phyloP scores from a whole-genome alignment of 2,113 vertebrate species.

The Cebidichthys violaceus region DNA sequence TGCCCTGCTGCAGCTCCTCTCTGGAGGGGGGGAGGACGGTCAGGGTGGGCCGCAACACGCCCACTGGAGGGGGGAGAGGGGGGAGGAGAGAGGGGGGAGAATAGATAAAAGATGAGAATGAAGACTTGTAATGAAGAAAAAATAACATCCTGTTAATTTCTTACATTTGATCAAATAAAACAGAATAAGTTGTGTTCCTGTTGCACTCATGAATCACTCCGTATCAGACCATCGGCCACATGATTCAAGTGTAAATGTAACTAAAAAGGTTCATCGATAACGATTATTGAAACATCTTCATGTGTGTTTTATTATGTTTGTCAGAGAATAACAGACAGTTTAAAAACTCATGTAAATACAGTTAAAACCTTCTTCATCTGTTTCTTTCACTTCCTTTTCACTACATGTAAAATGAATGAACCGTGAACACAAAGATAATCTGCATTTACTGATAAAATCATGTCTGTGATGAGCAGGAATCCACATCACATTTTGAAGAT shows the following conservation, averaged over 20 bases:
- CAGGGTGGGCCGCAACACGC: conserved; percentile 57
- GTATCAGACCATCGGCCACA: no score
- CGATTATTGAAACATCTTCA: no score
- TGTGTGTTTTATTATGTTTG: no score
- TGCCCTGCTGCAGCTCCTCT: conserved; percentile 53
- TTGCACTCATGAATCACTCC: conserved; percentile 1
- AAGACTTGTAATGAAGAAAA: neutral
- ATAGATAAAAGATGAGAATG: neutral
- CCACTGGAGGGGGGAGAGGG: no score
- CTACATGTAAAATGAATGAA: neutral
- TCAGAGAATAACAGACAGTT: no score
- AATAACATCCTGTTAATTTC: neutral
- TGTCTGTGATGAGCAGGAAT: neutral
- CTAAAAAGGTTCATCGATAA: no score
- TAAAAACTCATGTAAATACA: neutral
- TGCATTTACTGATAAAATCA: conserved; percentile 8
- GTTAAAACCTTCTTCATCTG: conserved; percentile 29
- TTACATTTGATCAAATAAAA: neutral
- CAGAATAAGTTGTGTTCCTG: conserved; percentile 4
- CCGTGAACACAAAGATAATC: conserved; percentile 13
- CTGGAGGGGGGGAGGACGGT: conserved; percentile 70
- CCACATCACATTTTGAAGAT: neutral
- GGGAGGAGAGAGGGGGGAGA: neutral
- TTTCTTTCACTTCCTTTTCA: conserved; percentile 63
- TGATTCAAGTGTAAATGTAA: no score